Evolutionary conservation across 2,888 invertebrate genomes (phyloP).

Genomic region (Drosophila paucipuncta): DNA sequence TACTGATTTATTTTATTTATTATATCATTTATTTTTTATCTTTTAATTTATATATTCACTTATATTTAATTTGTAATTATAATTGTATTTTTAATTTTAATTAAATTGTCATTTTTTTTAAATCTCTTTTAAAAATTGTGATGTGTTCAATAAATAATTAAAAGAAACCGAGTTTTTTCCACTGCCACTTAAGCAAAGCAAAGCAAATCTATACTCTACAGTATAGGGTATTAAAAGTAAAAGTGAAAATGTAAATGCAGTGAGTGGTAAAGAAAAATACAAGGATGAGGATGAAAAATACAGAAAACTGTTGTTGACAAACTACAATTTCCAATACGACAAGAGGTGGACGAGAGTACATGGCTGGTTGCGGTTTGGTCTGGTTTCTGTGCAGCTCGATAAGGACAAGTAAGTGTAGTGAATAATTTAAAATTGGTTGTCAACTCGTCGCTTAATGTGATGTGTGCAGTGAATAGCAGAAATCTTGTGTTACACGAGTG

Average conservation of each 20-base stretch:
- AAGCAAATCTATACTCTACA: neutral
- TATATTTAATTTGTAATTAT: neutral
- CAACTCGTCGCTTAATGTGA: conserved; percentile 49
- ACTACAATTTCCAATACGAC: conserved; percentile 34
- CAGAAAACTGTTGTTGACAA: conserved; percentile 58
- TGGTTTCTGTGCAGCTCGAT: conserved; percentile 29
- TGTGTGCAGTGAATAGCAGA: conserved; percentile 32
- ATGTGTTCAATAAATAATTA: neutral
- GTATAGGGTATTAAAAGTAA: conserved; percentile 10
- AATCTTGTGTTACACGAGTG: conserved; percentile 17
- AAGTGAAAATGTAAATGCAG: conserved; percentile 17
- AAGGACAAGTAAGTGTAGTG: conserved; percentile 48
- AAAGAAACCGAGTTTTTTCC: neutral
- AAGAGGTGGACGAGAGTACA: neutral
- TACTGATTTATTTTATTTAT: neutral
- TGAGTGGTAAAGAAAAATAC: neutral
- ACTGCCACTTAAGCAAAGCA: no score
- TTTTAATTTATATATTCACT: neutral
- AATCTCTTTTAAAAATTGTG: neutral
- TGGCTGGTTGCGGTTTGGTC: neutral
- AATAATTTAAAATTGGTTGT: conserved; percentile 66
- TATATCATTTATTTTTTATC: neutral
- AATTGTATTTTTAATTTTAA: neutral
- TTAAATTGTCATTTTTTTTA: no score
- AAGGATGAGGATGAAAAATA: conserved; percentile 18